Base-by-base conservation (phyloP, 2,113 vertebrate genomes). In the Nyctereutes procyonoides region DNA sequence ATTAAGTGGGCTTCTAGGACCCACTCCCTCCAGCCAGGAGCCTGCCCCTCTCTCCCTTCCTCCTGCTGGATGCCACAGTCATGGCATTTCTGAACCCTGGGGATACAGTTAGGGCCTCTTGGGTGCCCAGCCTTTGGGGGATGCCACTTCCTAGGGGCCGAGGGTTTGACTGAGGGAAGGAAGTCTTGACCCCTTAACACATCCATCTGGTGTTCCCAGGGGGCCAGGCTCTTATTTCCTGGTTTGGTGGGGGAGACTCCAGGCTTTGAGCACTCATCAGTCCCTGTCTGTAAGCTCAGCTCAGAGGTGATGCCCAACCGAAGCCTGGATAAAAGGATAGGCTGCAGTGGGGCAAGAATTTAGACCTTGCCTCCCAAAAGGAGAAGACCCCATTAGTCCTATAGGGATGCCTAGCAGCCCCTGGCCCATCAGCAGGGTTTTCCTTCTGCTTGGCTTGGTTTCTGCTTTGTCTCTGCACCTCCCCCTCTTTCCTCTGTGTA, bases 1-100 rank as follows among this genome's bases (percentile, higher is more conserved):
- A 98, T 98, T 97, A 98, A 65, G 7, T 71, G 73, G 96, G 55
- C 96, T 98, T 97, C 51, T 43, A 4, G 3, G 93, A 67, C 35
- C 69, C 26, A 28, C 79, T 69, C 73, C 83, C 11, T 48, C 73
- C 3, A 71, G 97, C 67, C 58, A 79, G 58, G 55, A 92, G 79
- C 32, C 53, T 32, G 38, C 16, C 32, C 89, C 28, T 22, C 20
- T 38, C 24, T 69, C 53, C 51, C 26, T 73, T 38, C 16, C 19
- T 56, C 35, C n/a, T 24, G 16, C 62, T 56, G 53, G 73, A 43
- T 55, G 69, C 56, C 63, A 26, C 35, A 7, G 32, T 77, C 4
- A 2, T 63, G 60, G 32, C 55, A 28, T 77, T 62, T 56, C 30
- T 77, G 51, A 67, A 32, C 69, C 32, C 53, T 26, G 38, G 65